phyloP scores from a whole-genome alignment of 1,140 invertebrate genomes.

The Ptiloglossa arizonensis region DNA sequence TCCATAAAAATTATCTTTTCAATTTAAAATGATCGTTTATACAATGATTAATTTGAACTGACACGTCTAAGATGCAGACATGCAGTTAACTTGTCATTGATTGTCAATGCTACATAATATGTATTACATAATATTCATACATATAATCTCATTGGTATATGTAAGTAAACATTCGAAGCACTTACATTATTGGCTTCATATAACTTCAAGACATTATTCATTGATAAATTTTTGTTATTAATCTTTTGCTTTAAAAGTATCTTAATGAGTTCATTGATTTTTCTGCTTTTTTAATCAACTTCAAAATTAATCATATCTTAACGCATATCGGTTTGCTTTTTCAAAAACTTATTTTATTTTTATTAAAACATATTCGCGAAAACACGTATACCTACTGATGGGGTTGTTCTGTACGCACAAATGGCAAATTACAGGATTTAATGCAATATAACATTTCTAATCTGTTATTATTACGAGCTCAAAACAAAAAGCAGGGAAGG shows the following conservation, averaged over 20 bases:
- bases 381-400: constrained; percentile 2
- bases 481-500: constrained; percentile 36
- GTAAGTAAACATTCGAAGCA: constrained; percentile 49
- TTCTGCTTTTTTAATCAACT: constrained; percentile 44
- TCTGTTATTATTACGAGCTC: constrained; percentile 54
- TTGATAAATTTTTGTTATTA: constrained; percentile 24
- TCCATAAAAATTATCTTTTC: constrained; percentile 40
- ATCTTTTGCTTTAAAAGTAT: constrained; percentile 18
- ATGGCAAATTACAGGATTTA: constrained; percentile 21
- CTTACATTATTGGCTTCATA: constrained; percentile 50
- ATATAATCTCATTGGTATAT: constrained; percentile 49
- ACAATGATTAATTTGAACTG: constrained; percentile 1
- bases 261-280: constrained; percentile 1
- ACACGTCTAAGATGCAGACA: not conserved
- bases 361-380: constrained; percentile 22
- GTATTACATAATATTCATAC: constrained; percentile 58
- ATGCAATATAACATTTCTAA: constrained; percentile 42
- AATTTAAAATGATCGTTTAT: constrained; percentile 13
- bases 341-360: constrained; percentile 10
- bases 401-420: constrained; percentile 59
- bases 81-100: constrained; percentile 8
- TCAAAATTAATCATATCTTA: constrained; percentile 41
- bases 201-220: constrained; percentile 36
- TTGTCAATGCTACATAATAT: constrained; percentile 54
- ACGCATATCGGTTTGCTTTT: constrained; percentile 20